phyloP scores from a whole-genome alignment of 2,797 vertebrate genomes.

The Apogon talboti region DNA sequence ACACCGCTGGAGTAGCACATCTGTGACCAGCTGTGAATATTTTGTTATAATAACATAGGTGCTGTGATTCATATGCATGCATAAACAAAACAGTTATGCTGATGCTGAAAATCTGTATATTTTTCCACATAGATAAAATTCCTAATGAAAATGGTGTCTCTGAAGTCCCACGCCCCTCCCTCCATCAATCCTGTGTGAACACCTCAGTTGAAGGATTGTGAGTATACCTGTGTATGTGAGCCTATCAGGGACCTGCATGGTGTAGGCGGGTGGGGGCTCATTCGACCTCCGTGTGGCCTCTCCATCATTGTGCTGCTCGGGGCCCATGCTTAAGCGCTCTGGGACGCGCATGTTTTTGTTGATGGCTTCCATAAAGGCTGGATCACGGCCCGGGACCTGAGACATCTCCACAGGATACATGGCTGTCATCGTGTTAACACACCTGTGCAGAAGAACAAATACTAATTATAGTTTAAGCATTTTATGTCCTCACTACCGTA shows the following conservation, averaged over 20 bases:
- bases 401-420: slow-evolving; percentile 6
- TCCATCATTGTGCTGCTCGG: slow-evolving; percentile 22
- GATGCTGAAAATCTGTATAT: no score
- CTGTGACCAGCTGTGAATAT: no score
- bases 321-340: slow-evolving; percentile 73
- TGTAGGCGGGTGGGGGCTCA: slow-evolving; percentile 65
- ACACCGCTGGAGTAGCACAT: no score
- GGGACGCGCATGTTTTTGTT: slow-evolving; percentile 82
- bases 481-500: not conserved
- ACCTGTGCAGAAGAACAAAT: not conserved
- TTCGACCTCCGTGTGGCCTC: slow-evolving; percentile 32
- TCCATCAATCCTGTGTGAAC: no score
- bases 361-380: slow-evolving; percentile 78
- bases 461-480: not conserved
- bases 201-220: no score
- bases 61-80: no score
- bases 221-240: slow-evolving; percentile 80
- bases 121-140: no score
- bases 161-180: no score
- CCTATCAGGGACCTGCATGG: slow-evolving; percentile 84
- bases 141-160: no score
- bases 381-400: slow-evolving; percentile 1
- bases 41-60: no score
- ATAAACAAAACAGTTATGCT: no score
- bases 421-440: not conserved